Base-by-base conservation (phyloP, 2,888 invertebrate genomes). In the Resseliella maxima region DNA sequence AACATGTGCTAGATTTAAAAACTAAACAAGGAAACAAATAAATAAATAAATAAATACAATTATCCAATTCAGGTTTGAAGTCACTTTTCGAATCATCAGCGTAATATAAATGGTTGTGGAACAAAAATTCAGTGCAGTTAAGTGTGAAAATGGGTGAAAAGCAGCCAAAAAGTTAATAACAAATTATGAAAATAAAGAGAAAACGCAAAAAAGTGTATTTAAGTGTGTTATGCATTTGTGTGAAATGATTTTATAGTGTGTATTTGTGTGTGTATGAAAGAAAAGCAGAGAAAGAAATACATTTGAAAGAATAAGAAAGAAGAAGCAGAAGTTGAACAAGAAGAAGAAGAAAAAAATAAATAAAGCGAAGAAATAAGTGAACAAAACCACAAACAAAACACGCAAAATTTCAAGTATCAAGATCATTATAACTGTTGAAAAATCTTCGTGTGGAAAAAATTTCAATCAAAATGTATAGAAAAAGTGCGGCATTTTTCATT, bases 111-210 rank as follows among this genome's bases (percentile, higher is more conserved):
- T 50, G 50, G 21, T 12, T 50, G 50, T 50, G 15, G 50, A 50
- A 50, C 50, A 18, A 50, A 59, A 59, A 59, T 59, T 24, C 59
- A 24, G 27, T 59, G 5, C 59, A 24, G 24, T 2, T 24, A 3
- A 3, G 3, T 2, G 59, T 59, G 59, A 8, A 59, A n/a, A 27
- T 27, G 27, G 12, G 27, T 24, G 12, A 2, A 27, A 59, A 59
- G 24, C 27, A 24, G 27, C 59, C 21, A 59, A 59, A 5, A 59
- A 2, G 24, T 50, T 2, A 59, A 59, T 24, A 59, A 15, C 24
- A 59, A 59, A 59, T 59, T 59, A 59, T 59, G 59, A 59, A 59
- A 24, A 59, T 59, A 59, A 59, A 59, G 59, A 59, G 41, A 41
- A 41, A 59, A 59, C 59, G 59, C 5, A 59, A 59, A 59, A 59